phyloP scores from a whole-genome alignment of 1,140 invertebrate genomes.

The Whitmania pigra region DNA sequence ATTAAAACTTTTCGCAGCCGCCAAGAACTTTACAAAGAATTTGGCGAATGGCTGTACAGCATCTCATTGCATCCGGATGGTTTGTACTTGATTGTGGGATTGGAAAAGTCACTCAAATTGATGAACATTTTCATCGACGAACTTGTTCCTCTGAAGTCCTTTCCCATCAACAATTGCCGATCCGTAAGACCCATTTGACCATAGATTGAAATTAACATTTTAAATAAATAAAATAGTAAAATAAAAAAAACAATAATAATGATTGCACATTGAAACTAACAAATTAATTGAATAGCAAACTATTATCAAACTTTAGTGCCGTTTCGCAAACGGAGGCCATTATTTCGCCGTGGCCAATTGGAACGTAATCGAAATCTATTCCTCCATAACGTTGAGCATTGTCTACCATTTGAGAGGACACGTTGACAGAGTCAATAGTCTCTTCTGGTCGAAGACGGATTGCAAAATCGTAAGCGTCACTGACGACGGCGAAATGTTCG shows the following conservation, averaged over 20 bases:
- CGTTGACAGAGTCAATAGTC: slow-evolving; percentile 3
- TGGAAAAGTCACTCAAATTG: slow-evolving; percentile 9
- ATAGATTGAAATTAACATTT: background rate
- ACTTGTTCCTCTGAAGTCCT: background rate
- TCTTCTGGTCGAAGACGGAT: background rate
- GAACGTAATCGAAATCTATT: slow-evolving; percentile 10
- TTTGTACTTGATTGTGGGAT: slow-evolving; percentile 1
- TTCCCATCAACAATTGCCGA: background rate
- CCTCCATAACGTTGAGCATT: background rate
- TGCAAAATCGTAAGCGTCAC: background rate
- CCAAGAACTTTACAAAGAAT: slow-evolving; percentile 5
- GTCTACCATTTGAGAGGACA: slow-evolving; percentile 1
- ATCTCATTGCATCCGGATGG: background rate
- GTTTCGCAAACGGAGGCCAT: slow-evolving; percentile 1
- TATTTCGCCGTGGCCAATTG: slow-evolving; percentile 8
- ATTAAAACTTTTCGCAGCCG: background rate
- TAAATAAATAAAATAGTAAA: too few relatives aligned
- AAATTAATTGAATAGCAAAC: background rate
- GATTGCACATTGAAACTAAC: background rate
- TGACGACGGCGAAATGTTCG: background rate
- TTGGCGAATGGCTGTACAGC: background rate
- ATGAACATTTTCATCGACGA: slow-evolving; percentile 13
- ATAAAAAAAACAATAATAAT: too few relatives aligned
- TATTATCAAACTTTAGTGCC: background rate
- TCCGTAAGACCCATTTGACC: background rate